Evolutionary conservation across 2,888 invertebrate species (phyloP).

Genomic region (Sarcophaga carnaria): DNA sequence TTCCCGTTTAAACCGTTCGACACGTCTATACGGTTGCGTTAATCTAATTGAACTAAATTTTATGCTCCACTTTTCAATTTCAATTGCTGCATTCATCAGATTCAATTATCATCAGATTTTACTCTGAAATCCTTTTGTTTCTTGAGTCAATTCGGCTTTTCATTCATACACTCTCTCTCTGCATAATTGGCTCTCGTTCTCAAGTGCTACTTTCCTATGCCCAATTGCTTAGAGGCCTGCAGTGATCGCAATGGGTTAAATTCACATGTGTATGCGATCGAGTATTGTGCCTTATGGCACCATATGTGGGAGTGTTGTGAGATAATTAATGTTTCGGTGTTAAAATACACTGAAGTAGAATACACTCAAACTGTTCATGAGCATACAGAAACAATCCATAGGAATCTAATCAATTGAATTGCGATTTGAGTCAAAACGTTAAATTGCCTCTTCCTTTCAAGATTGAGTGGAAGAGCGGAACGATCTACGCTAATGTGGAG

Average conservation of each 20-base stretch:
- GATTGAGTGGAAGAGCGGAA: constrained; percentile 48
- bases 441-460: background rate
- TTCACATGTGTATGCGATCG: constrained; percentile 55
- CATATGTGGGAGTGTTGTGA: constrained; percentile 60
- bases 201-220: constrained; percentile 49
- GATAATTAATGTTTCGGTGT: constrained; percentile 64
- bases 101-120: constrained; percentile 24
- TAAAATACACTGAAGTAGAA: constrained; percentile 16
- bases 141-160: constrained; percentile 51
- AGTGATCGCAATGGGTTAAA: constrained; percentile 50
- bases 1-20: constrained; percentile 45
- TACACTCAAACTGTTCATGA: background rate
- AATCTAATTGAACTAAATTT: constrained; percentile 75
- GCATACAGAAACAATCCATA: constrained; percentile 15
- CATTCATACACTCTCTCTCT: constrained; percentile 37
- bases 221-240: background rate
- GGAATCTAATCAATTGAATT: constrained; percentile 52
- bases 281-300: constrained; percentile 48
- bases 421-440: background rate
- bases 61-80: constrained; percentile 72
- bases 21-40: constrained; percentile 74
- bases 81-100: constrained; percentile 63
- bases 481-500: background rate
- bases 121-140: constrained; percentile 71
- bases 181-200: constrained; percentile 55